These are phyloP conservation scores for Erannis defoliaria DNA, from an alignment of 2,888 invertebrate species.

Conservation along the genomic window DNA sequence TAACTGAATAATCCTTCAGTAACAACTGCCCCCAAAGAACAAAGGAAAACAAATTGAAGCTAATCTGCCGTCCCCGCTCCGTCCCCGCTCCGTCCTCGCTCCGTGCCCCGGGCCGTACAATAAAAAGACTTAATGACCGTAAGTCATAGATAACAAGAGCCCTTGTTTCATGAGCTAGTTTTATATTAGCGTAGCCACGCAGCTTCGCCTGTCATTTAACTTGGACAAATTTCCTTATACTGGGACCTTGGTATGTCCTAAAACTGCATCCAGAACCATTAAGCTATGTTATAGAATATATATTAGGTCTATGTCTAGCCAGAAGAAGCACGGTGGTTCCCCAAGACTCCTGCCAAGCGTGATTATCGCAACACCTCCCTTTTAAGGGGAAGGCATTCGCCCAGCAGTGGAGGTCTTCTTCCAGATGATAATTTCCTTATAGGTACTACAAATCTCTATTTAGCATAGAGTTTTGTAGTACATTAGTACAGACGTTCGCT, in stretches of 20 bases:
- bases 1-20: constrained; percentile 13
- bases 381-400: no score
- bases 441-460: no score
- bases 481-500: no score
- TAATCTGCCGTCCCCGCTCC: constrained; percentile 32
- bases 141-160: constrained; percentile 43
- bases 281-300: no score
- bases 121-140: constrained; percentile 44
- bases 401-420: no score
- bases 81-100: constrained; percentile 1
- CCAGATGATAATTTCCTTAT: no score
- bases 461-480: no score
- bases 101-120: constrained; percentile 34
- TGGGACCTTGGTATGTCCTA: neutral
- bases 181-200: neutral
- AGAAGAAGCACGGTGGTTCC: no score
- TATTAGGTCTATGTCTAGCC: no score
- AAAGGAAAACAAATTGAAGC: constrained; percentile 40
- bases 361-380: no score
- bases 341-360: no score
- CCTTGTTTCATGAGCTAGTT: neutral
- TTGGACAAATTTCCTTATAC: neutral
- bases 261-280: no score
- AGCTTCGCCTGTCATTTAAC: neutral
- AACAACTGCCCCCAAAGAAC: constrained; percentile 30